phyloP scores from a whole-genome alignment of 2,797 vertebrate species.

The Rhinogobio ventralis region DNA sequence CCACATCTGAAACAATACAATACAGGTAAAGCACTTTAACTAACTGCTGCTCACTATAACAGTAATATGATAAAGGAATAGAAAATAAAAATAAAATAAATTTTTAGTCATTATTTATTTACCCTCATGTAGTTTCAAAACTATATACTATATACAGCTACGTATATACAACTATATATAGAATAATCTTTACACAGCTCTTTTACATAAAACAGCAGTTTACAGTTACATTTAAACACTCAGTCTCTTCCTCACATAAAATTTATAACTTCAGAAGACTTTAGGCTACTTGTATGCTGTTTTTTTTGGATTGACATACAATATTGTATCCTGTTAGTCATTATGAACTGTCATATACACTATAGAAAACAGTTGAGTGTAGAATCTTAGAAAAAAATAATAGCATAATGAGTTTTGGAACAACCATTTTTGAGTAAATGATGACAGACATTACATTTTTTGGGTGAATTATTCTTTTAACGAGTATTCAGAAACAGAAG shows the following conservation, averaged over 20 bases:
- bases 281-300: too few relatives aligned
- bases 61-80: background rate
- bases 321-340: background rate
- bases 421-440: background rate
- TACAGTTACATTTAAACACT: background rate
- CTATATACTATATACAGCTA: too few relatives aligned
- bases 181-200: too few relatives aligned
- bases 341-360: background rate
- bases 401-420: background rate
- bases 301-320: background rate
- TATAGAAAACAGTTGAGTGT: background rate
- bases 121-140: background rate
- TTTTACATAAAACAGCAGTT: background rate
- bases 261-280: background rate
- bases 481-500: background rate
- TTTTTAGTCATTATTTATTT: background rate
- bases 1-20: slow-evolving; percentile 96
- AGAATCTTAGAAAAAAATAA: background rate
- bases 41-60: background rate
- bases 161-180: too few relatives aligned
- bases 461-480: background rate
- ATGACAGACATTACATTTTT: background rate
- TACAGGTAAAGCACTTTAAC: slow-evolving; percentile 84
- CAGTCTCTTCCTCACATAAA: background rate
- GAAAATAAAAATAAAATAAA: background rate